Conservation (phyloP, 2,113 vertebrate species). For the Alexandromys fortis region DNA sequence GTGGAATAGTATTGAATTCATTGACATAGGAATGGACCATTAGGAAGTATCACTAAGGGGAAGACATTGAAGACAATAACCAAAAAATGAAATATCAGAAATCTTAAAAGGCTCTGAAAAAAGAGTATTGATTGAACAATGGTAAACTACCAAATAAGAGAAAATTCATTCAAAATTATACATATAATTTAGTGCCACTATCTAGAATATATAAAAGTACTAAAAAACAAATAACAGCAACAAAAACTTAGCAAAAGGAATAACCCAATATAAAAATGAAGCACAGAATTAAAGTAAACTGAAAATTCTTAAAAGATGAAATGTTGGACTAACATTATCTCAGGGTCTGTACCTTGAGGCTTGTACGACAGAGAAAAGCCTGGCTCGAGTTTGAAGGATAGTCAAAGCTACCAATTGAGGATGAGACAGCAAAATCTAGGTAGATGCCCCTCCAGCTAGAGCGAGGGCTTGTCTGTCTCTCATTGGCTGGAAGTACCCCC, state of each 20-base stretch:
- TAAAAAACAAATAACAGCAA: background rate
- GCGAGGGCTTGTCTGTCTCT: no score
- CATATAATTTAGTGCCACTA: background rate
- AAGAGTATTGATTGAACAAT: background rate
- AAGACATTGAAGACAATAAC: background rate
- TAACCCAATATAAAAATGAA: background rate
- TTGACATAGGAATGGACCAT: background rate
- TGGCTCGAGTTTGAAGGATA: no score
- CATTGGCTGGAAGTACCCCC: no score
- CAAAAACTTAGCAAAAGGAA: background rate
- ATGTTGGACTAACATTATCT: no score
- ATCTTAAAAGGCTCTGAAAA: background rate
- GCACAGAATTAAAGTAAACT: background rate
- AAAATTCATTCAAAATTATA: background rate
- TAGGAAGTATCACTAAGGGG: background rate
- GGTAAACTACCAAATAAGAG: no score
- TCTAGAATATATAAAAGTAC: background rate
- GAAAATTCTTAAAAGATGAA: background rate
- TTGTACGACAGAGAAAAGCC: no score
- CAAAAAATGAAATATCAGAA: background rate
- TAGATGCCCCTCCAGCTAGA: no score
- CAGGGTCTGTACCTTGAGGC: no score
- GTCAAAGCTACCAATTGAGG: no score
- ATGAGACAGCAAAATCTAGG: no score
- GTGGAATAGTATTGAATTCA: background rate